phyloP scores from a whole-genome alignment of 2,888 invertebrate species.

The Trissolcus japonicus region DNA sequence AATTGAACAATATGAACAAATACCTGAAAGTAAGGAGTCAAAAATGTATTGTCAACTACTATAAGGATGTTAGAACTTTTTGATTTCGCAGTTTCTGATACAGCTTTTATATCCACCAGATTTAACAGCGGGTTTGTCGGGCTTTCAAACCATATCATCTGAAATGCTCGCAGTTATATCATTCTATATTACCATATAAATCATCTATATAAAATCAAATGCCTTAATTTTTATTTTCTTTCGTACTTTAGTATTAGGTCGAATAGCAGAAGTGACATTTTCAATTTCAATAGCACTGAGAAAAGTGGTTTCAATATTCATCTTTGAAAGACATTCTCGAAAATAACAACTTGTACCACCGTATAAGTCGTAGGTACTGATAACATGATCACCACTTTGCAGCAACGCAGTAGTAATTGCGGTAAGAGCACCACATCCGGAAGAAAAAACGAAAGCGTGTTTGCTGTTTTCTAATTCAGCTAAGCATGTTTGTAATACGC shows the following conservation, averaged over 20 bases:
- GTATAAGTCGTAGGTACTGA: conserved; percentile 95
- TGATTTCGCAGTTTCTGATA: conserved; percentile 81
- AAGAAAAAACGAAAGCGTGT: conserved; percentile 88
- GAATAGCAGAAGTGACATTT: conserved; percentile 83
- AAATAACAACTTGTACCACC: conserved; percentile 91
- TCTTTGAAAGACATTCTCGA: conserved; percentile 80
- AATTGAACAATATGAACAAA: not conserved
- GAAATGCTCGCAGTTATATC: conserved; percentile 56
- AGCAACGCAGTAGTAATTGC: conserved; percentile 84
- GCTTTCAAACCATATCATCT: conserved; percentile 95
- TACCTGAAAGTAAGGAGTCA: conserved; percentile 90
- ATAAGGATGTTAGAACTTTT: conserved; percentile 80
- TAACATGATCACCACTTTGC: conserved; percentile 90
- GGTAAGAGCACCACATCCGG: conserved; percentile 92
- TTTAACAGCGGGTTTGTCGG: conserved; percentile 97
- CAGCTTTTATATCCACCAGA: conserved; percentile 89
- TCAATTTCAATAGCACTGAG: conserved; percentile 85
- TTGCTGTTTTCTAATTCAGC: conserved; percentile 94
- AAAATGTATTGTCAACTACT: conserved; percentile 95
- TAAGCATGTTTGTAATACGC: conserved; percentile 90
- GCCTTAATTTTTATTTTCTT: not conserved
- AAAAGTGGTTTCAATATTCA: conserved; percentile 86
- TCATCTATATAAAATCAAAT: too few relatives aligned
- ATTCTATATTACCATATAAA: not conserved
- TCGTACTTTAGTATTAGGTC: conserved; percentile 89